Evolutionary conservation across 2,797 vertebrate species (phyloP).

Genomic region (Glyptemys insculpta): DNA sequence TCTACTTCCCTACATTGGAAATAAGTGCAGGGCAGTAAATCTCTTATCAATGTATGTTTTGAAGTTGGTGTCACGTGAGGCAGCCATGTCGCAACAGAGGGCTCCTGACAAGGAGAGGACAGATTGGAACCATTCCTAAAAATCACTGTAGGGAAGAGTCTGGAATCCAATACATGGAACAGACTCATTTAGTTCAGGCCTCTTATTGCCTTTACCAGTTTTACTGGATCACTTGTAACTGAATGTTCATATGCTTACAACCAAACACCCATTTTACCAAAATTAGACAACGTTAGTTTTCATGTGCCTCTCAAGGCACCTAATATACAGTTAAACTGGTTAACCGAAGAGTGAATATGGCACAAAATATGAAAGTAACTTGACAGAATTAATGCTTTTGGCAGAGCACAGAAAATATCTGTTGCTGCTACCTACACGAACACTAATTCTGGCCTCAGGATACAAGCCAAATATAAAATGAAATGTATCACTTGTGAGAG

Average conservation of each 20-base stretch:
- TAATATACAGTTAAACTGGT: background rate
- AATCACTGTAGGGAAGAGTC: background rate
- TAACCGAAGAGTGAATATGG: background rate
- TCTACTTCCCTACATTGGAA: background rate
- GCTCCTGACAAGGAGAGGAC: background rate
- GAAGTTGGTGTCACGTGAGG: background rate
- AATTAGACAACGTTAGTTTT: background rate
- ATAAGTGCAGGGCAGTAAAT: background rate
- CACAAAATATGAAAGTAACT: background rate
- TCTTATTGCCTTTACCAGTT: background rate
- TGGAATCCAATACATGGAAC: background rate
- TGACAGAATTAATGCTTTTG: background rate
- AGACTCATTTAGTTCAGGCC: background rate
- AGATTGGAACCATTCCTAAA: background rate
- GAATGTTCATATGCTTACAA: background rate
- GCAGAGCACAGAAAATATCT: background rate
- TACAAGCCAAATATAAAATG: background rate
- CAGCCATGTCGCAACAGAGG: background rate
- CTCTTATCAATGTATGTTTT: background rate
- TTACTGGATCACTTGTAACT: background rate
- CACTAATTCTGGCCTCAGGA: constrained; percentile 3
- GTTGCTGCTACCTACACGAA: background rate
- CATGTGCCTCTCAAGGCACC: background rate
- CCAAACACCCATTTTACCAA: background rate
- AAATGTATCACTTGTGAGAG: background rate